These are phyloP conservation scores for Periphyllus acericola DNA, from an alignment of 2,888 invertebrate genomes.

Conservation along the genomic window DNA sequence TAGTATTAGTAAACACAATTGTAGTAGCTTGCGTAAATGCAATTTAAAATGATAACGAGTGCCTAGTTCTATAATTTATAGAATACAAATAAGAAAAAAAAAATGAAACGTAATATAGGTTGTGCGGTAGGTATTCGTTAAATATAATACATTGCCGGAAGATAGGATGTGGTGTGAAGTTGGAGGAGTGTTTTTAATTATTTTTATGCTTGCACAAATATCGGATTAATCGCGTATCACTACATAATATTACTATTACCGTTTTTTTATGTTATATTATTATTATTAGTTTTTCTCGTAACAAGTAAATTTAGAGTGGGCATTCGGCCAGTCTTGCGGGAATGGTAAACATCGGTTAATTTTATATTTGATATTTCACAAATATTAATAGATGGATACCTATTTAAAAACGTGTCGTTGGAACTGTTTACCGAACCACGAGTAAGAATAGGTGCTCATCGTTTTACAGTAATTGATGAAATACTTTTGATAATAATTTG, in stretches of 20 bases:
- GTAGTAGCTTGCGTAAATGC: neutral
- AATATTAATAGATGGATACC: conserved; percentile 45
- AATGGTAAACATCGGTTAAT: conserved; percentile 52
- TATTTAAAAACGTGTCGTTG: conserved; percentile 16
- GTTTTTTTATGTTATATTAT: conserved; percentile 1
- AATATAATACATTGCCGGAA: neutral
- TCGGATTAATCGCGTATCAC: neutral
- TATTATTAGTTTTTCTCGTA: conserved; percentile 33
- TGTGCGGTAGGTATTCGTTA: neutral
- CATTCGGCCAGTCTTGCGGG: conserved; percentile 2
- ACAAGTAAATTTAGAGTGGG: conserved; percentile 51
- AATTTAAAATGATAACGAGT: neutral
- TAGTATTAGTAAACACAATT: too few relatives aligned
- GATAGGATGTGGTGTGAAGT: neutral
- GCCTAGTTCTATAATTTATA: neutral
- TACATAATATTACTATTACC: conserved; percentile 1
- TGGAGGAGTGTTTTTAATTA: neutral
- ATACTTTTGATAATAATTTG: neutral
- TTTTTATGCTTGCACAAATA: neutral
- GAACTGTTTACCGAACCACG: neutral
- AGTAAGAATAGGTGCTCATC: neutral
- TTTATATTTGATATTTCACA: conserved; percentile 33
- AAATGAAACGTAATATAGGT: neutral
- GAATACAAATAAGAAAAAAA: neutral
- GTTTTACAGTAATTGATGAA: neutral